A percentile compares a stretch with the other conserved stretches of the same genome.
phyloP scores from a whole-genome alignment of 64 coral and sea anemone genomes.

The Montipora capricornis region DNA sequence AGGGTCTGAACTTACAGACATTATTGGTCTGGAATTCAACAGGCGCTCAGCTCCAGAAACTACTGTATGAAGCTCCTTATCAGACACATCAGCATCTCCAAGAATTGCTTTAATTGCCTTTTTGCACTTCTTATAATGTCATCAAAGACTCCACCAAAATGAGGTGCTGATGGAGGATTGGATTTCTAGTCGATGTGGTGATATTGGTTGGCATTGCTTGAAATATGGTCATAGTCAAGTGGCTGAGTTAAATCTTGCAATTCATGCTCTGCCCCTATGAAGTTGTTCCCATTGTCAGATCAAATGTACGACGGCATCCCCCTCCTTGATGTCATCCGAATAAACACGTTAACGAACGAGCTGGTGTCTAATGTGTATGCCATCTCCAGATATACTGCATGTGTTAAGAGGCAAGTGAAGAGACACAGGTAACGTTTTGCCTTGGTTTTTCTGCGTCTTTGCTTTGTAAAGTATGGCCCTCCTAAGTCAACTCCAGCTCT shows the following conservation, averaged over 20 bases:
- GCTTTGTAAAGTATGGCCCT: slow-evolving; percentile 48
- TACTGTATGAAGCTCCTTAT: slow-evolving; percentile 53
- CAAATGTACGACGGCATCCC: not conserved
- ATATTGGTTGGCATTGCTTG: not conserved
- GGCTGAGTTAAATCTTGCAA: not conserved
- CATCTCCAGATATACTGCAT: slow-evolving; percentile 25
- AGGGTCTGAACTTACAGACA: slow-evolving; percentile 29
- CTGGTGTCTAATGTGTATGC: slow-evolving; percentile 2
- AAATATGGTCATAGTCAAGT: slow-evolving; percentile 14
- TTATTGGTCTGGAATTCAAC: slow-evolving; percentile 57
- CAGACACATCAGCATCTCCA: slow-evolving; percentile 30
- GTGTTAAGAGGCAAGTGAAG: not conserved
- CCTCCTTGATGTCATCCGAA: slow-evolving; percentile 25
- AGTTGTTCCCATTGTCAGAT: slow-evolving; percentile 37
- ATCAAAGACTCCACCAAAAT: not conserved
- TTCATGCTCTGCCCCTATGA: slow-evolving; percentile 23
- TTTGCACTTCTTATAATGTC: slow-evolving; percentile 59
- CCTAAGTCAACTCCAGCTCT: too few relatives aligned
- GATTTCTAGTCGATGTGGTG: slow-evolving; percentile 8
- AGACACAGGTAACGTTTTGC: slow-evolving; percentile 35
- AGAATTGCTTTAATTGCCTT: slow-evolving; percentile 38
- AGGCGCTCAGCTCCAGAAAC: slow-evolving; percentile 33
- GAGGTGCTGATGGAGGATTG: slow-evolving; percentile 33
- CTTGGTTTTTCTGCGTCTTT: slow-evolving; percentile 29
- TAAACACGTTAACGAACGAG: slow-evolving; percentile 7